Evolutionary conservation across 1,140 invertebrate genomes (phyloP).

Genomic region (Lycorma delicatula): DNA sequence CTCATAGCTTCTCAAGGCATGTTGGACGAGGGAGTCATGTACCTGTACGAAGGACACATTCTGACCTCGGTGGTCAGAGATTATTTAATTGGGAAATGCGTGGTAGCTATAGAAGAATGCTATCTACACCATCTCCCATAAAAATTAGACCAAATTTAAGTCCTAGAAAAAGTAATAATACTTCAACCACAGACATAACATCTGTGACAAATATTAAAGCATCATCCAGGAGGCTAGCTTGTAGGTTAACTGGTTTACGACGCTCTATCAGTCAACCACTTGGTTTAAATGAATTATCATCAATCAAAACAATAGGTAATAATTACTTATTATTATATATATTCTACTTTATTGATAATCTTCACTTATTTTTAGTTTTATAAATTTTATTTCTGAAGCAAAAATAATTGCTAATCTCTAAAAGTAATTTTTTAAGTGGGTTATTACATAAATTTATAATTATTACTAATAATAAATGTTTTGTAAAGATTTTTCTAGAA

Average conservation of each 20-base stretch:
- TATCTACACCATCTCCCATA: constrained; percentile 53
- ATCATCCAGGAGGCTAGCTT: constrained; percentile 4
- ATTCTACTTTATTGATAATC: too few species aligned
- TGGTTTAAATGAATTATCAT: constrained; percentile 55
- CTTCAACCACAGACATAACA: background rate
- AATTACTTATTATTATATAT: too few species aligned
- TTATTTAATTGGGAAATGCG: constrained; percentile 48
- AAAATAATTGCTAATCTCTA: too few species aligned
- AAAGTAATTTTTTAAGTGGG: too few species aligned
- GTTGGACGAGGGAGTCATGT: constrained; percentile 38
- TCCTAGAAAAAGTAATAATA: constrained; percentile 37
- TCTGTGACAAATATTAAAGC: background rate
- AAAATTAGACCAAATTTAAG: constrained; percentile 45
- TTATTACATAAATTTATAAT: too few species aligned
- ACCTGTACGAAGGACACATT: constrained; percentile 48
- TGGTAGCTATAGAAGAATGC: constrained; percentile 44
- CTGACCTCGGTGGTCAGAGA: constrained; percentile 49
- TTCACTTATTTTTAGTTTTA: too few species aligned
- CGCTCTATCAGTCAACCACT: constrained; percentile 62
- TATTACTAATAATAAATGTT: too few species aligned
- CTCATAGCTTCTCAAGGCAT: constrained; percentile 31
- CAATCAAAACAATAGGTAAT: too few species aligned
- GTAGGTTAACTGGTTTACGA: constrained; percentile 44
- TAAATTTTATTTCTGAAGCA: too few species aligned
- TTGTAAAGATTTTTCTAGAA: too few species aligned